phyloP scores from a whole-genome alignment of 2,888 invertebrate genomes.

The Petrolisthes manimaculis region DNA sequence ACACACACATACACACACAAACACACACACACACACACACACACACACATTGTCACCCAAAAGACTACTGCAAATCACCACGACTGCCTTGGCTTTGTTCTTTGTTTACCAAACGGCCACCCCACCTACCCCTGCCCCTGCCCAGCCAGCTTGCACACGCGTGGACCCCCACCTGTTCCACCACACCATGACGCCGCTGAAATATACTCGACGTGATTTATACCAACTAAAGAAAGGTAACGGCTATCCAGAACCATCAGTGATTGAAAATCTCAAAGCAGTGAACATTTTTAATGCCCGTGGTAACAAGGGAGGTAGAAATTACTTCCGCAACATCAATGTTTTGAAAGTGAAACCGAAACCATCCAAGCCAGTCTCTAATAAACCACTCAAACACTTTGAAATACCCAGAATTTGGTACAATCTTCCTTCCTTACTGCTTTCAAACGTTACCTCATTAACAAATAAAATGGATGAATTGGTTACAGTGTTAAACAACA shows the following conservation, averaged over 20 bases:
- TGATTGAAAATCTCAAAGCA: neutral
- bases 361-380: neutral
- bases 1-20: conserved; percentile 16
- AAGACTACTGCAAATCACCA: too few relatives aligned
- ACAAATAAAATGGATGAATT: neutral
- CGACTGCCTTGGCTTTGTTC: too few relatives aligned
- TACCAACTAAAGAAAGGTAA: too few relatives aligned
- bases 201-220: too few relatives aligned
- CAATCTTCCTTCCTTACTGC: neutral
- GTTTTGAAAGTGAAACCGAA: neutral
- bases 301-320: neutral
- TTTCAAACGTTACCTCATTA: neutral
- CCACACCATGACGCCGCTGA: too few relatives aligned
- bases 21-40: conserved; percentile 18
- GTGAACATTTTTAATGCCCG: neutral
- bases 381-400: neutral
- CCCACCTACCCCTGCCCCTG: too few relatives aligned
- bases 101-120: too few relatives aligned
- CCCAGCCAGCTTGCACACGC: too few relatives aligned
- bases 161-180: too few relatives aligned
- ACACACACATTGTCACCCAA: too few relatives aligned
- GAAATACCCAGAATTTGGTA: neutral
- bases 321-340: neutral
- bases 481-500: neutral
- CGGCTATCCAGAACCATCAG: neutral